Conservation (phyloP, 2,113 vertebrate species). For the Oriolus oriolus region DNA sequence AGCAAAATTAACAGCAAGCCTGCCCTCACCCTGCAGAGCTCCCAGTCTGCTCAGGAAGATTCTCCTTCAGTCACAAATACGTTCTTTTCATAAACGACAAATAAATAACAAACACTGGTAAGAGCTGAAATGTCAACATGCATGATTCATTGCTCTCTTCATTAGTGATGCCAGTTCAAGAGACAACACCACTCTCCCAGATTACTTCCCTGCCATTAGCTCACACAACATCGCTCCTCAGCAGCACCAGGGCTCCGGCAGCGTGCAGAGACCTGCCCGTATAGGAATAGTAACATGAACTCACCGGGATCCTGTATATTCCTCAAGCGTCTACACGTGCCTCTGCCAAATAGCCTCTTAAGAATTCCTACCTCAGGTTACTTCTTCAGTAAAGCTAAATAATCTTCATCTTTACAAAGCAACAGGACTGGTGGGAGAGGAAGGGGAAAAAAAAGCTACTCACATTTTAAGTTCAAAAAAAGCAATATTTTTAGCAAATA, state of each 20-base stretch:
- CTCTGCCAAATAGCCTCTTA: not conserved
- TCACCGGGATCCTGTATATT: not conserved
- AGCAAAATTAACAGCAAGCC: not conserved
- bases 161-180: not conserved
- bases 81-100: not conserved
- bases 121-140: conserved; percentile 11
- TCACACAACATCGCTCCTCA: not conserved
- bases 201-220: not conserved
- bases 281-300: not conserved
- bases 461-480: not conserved
- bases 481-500: not conserved
- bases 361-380: not conserved
- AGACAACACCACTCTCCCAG: not conserved
- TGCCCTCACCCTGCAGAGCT: not conserved
- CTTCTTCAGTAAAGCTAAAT: not conserved
- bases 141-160: not conserved
- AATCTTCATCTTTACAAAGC: not conserved
- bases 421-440: not conserved
- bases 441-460: rapidly evolving
- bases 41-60: not conserved
- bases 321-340: not conserved
- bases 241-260: not conserved
- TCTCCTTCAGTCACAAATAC: not conserved
- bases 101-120: conserved; percentile 6
- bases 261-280: not conserved